Base-by-base conservation (phyloP, 2,113 vertebrate genomes). In the Sakesphorus luctuosus region DNA sequence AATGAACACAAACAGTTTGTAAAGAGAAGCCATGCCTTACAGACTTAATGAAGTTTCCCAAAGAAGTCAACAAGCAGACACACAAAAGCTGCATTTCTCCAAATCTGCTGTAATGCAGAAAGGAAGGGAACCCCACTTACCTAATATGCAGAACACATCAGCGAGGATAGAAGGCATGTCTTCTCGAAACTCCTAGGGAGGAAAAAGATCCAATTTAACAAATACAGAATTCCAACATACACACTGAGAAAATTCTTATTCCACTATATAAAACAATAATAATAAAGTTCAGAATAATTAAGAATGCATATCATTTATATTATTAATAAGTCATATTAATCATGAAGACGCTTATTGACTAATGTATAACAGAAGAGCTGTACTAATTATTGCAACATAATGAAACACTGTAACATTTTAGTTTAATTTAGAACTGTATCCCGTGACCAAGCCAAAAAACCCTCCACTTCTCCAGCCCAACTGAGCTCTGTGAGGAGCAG, bases 81-180 rank as follows among this genome's bases (percentile, higher is more conserved):
- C 9, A 83, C 11, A 80, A 65, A 71, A 52, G 15, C 24, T 3
- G 0, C 8, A 58, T 35, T 89, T 88, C 49, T 55, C 62, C 28
- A 36, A 20, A 40, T 53, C 14, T 49, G 15, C 23, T 4, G 0
- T 38, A 65, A 3, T 10, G 26, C 23, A 71, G 4, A 87, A 87
- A 91, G 59, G 72, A 84, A 95, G 12, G 11, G 29, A 71, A 52
- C 43, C 21, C 89, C 80, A 81, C 95, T 74, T 97, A 99, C 99
- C 99, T 97, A 99, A 98, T 97, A 99, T 98, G 97, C 99, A 99
- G 97, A 99, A 99, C n/a, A 99, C 99, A 97, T 99, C 99, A 95
- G 99, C 99, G 98, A 99, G 98, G 97, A 99, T 98, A 71, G 99
- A 99, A 89, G 99, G 97, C 99, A 99, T 99, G 93, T 99, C 99